phyloP scores from a whole-genome alignment of 1,140 invertebrate species.

The Drosophila carrolli region DNA sequence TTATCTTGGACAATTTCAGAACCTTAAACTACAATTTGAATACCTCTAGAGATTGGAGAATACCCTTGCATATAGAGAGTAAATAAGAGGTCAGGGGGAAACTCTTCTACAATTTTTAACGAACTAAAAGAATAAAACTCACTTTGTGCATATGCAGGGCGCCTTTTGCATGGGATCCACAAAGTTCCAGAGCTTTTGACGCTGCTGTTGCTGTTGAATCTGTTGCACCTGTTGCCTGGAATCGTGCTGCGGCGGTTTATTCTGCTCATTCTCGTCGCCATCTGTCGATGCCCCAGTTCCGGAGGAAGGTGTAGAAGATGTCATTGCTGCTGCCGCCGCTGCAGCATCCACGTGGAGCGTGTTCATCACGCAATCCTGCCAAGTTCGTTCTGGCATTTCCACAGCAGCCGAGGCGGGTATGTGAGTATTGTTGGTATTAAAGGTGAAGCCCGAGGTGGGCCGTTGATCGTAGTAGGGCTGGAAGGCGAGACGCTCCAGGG shows the following conservation, averaged over 20 bases:
- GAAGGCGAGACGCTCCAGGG: constrained; percentile 72
- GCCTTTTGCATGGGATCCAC: constrained; percentile 93
- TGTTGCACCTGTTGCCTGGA: constrained; percentile 69
- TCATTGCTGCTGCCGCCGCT: constrained; percentile 26
- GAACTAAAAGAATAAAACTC: constrained; percentile 79
- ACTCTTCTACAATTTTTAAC: background rate
- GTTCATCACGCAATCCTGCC: constrained; percentile 90
- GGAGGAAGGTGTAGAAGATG: constrained; percentile 7
- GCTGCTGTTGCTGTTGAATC: constrained; percentile 63
- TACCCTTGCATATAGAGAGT: background rate
- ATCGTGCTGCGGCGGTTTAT: constrained; percentile 52
- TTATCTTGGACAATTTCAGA: background rate
- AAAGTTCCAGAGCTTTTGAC: constrained; percentile 90
- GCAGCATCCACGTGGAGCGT: constrained; percentile 68
- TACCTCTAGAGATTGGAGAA: constrained; percentile 6
- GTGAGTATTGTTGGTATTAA: constrained; percentile 83
- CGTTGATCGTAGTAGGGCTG: constrained; percentile 80
- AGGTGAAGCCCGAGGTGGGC: constrained; percentile 81
- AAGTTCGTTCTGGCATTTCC: constrained; percentile 90
- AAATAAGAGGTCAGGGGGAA: background rate
- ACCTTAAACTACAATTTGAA: constrained; percentile 6
- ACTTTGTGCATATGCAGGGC: constrained; percentile 92
- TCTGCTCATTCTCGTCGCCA: constrained; percentile 50
- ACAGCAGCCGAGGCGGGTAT: constrained; percentile 85
- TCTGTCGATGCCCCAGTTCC: constrained; percentile 11